These are phyloP conservation scores for Rhingia rostrata DNA, from an alignment of 2,888 invertebrate genomes.

Conservation along the genomic window DNA sequence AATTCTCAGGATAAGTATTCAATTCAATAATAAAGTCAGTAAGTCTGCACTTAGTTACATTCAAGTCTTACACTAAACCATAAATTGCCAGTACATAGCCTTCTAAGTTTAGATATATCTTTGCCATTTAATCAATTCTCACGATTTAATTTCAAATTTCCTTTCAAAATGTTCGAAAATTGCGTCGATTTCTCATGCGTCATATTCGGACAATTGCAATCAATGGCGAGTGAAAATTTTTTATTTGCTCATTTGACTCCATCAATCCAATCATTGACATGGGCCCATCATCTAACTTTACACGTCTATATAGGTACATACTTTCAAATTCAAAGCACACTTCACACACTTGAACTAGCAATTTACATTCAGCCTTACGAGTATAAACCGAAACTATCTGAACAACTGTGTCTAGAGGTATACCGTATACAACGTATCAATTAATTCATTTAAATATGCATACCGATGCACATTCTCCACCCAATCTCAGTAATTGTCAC, in stretches of 20 bases:
- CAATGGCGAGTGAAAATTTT: not conserved
- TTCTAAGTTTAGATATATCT: too few species aligned
- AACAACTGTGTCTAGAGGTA: not conserved
- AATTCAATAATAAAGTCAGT: too few species aligned
- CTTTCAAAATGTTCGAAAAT: too few species aligned
- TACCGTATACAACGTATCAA: constrained; percentile 8
- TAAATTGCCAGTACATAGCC: too few species aligned
- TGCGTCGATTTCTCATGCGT: too few species aligned
- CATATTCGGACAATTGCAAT: too few species aligned
- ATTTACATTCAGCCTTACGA: constrained; percentile 4
- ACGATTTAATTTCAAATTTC: too few species aligned
- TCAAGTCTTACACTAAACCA: too few species aligned
- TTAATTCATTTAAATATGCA: constrained; percentile 49
- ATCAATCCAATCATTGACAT: not conserved
- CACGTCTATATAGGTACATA: not conserved
- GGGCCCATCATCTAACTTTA: not conserved
- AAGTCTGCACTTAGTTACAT: too few species aligned
- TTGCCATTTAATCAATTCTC: too few species aligned
- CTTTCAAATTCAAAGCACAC: constrained; percentile 8
- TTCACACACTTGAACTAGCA: not conserved
- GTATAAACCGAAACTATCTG: not conserved
- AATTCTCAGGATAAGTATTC: too few species aligned
- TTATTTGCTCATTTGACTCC: not conserved
- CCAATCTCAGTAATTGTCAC: constrained; percentile 57
- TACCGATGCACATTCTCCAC: constrained; percentile 38